A percentile compares a stretch with the other conserved stretches of the same genome.
Conservation (phyloP, 2,797 vertebrate genomes). For the Otolemur crassicaudatus region DNA sequence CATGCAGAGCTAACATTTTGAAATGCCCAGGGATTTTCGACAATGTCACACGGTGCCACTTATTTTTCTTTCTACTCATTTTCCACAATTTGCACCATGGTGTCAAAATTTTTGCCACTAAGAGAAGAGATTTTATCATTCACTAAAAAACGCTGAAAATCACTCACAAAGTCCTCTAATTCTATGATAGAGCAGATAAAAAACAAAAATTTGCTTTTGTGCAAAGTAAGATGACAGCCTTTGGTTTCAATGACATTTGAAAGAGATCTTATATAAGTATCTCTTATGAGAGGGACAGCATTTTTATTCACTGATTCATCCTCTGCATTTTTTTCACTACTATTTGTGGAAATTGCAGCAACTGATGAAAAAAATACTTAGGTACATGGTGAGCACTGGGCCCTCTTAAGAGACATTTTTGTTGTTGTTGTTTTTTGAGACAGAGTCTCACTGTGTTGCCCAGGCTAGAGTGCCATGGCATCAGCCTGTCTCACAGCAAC, state of each 20-base stretch:
- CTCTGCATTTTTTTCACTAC: conserved; percentile 30
- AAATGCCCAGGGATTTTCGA: conserved; percentile 41
- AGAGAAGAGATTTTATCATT: neutral
- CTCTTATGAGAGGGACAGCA: conserved; percentile 68
- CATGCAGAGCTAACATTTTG: conserved; percentile 37
- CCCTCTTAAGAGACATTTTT: neutral
- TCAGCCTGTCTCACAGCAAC: too few relatives aligned
- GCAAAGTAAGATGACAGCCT: conserved; percentile 74
- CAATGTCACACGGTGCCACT: neutral
- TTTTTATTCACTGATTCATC: conserved; percentile 76
- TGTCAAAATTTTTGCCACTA: conserved; percentile 52
- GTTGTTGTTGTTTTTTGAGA: too few relatives aligned
- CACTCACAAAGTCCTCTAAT: conserved; percentile 25
- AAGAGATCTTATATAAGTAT: conserved; percentile 69
- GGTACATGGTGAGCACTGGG: neutral
- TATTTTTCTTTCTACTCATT: conserved; percentile 56
- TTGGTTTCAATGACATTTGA: conserved; percentile 67
- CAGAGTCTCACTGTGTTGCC: too few relatives aligned
- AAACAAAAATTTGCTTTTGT: conserved; percentile 59
- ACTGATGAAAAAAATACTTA: neutral
- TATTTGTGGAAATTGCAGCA: conserved; percentile 52
- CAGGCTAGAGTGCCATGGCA: too few relatives aligned
- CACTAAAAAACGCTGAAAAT: neutral
- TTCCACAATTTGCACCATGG: conserved; percentile 24
- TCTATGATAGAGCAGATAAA: conserved; percentile 64